Evolutionary conservation across 2,113 vertebrate genomes (phyloP).

Genomic region (Cricetomys ansorgei): DNA sequence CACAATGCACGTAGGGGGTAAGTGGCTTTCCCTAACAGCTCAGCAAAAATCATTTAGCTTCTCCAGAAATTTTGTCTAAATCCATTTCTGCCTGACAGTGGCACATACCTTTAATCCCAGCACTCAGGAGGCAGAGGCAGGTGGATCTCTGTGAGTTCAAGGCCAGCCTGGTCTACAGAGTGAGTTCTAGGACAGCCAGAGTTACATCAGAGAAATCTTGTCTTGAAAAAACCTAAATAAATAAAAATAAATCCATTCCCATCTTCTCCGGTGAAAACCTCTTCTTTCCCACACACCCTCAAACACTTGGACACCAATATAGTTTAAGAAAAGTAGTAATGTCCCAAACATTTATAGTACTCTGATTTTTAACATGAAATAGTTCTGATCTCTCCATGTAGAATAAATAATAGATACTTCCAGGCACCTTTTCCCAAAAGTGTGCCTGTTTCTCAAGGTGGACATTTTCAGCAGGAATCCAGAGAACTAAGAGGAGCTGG

Average conservation of each 20-base stretch:
- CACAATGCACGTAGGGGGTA: neutral
- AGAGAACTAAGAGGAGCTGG: neutral
- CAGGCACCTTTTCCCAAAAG: neutral
- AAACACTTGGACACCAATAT: neutral
- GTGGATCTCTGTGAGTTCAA: no score
- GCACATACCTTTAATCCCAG: no score
- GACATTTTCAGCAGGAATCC: neutral
- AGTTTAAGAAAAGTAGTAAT: slow-evolving; percentile 15
- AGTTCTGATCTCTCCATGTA: neutral
- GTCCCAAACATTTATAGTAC: slow-evolving; percentile 8
- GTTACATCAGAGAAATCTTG: no score
- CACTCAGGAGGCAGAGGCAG: no score
- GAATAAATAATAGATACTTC: neutral
- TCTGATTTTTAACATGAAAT: neutral
- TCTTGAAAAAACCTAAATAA: no score
- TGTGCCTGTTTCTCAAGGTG: neutral
- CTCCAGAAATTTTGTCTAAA: slow-evolving; percentile 2
- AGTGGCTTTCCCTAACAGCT: neutral
- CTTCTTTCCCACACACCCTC: neutral
- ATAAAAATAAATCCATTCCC: slow-evolving; percentile 21
- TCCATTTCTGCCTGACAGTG: neutral
- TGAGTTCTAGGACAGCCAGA: no score
- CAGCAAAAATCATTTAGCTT: neutral
- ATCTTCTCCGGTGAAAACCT: neutral
- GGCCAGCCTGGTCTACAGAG: no score